phyloP scores from a whole-genome alignment of 2,888 invertebrate species.

The Isoperla grammatica region DNA sequence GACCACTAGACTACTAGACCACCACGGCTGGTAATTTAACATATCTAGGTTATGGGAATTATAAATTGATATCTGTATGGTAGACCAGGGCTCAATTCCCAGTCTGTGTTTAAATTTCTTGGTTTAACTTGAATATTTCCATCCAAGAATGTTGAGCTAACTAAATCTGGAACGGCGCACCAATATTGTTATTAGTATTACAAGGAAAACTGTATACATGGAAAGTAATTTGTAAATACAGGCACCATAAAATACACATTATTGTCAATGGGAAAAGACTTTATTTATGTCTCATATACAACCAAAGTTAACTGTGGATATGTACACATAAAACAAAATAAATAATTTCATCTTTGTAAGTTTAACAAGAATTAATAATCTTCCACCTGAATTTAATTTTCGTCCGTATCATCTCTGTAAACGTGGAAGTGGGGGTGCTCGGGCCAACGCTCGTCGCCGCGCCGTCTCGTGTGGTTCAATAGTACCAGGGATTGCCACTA shows the following conservation, averaged over 20 bases:
- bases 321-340: slow-evolving; percentile 16
- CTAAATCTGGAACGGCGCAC: no score
- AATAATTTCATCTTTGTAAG: slow-evolving; percentile 8
- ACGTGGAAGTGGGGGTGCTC: slow-evolving; percentile 3
- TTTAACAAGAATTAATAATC: slow-evolving; percentile 14
- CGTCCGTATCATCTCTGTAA: slow-evolving; percentile 7
- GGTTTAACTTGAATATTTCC: no score
- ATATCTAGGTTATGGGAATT: no score
- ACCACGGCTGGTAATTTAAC: no score
- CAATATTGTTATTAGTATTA: no score
- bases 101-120: no score
- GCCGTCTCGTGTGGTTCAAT: slow-evolving; percentile 1
- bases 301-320: slow-evolving; percentile 18
- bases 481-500: slow-evolving; percentile 14
- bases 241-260: not conserved
- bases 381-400: slow-evolving; percentile 8
- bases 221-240: no score
- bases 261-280: slow-evolving; percentile 18
- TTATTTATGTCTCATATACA: slow-evolving; percentile 15
- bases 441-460: not conserved
- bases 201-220: no score
- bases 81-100: no score
- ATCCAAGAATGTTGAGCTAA: no score
- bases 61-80: no score
- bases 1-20: no score